Evolutionary conservation across 35 echinoderm and acorn worm species (phyloP), one percentile per base, ranked within the genome.

Genomic region (Chiridota heheva): DNA sequence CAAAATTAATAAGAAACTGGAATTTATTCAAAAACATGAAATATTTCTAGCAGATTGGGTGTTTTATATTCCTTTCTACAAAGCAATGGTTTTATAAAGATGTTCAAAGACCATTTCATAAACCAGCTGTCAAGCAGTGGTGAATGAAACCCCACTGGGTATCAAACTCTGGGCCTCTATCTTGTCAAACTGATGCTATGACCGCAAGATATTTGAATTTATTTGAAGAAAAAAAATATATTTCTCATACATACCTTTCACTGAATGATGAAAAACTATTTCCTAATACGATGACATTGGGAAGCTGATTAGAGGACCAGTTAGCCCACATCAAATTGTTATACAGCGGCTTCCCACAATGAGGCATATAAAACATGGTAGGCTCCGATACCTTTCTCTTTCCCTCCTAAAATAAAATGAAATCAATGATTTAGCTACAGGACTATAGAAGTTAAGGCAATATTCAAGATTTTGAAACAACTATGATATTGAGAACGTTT

Each of bases 341-440:
- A 39, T 91, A 97, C 34, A 97, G 88, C 42, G 93, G 93, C 32
- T 97, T 97, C 10, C 93, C 93, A 81, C 93, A 97, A 33, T 97
- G 93, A 48, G 88, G 88, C 93, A 97, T 97, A 58, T 84, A 97
- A 44, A 97, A 90, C 20, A 97, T 36, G 17, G 93, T 97, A n/a
- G 88, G 63, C 63, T 83, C 55, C 22, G 20, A 17, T 24, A 73
- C 63, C 48, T 5, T 7, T 36, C 93, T 64, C 85, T 97, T 97
- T 17, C 93, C 84, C 68, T 97, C 93, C 93, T 97, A 36, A 15
- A 41, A 56, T 34, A 27, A 85, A 63, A 40, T 12, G 49, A 77
- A 91, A 42, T 74, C 0, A 68, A 3, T 33, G 7, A 51, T 58
- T 74, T 74, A 41, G 68, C 5, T 72, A 36, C 2, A 3, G 6